Percentiles rank a stretch among this genome's conserved stretches.
phyloP scores from a whole-genome alignment of 2,797 vertebrate species.

The Bradypodion ventrale region DNA sequence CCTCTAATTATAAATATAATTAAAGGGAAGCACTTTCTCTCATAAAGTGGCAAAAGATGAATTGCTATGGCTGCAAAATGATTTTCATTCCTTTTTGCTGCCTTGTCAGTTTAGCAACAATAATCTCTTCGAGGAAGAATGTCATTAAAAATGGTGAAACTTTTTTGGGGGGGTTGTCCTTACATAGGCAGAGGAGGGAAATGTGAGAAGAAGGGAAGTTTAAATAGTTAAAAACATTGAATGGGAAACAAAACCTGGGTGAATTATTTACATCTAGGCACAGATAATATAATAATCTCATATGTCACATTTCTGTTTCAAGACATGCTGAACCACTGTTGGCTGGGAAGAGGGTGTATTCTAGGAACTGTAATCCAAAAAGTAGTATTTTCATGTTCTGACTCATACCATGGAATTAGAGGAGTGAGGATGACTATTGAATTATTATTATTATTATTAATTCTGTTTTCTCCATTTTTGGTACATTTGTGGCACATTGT shows the following conservation, averaged over 20 bases:
- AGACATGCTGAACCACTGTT: neutral
- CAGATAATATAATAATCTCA: neutral
- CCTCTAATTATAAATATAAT: slow-evolving; percentile 40
- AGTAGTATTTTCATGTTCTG: too few species aligned
- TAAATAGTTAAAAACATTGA: neutral
- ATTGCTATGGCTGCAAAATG: neutral
- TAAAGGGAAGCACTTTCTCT: slow-evolving; percentile 5
- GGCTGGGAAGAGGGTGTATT: neutral
- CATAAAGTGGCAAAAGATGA: slow-evolving; percentile 19
- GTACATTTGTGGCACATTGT: too few species aligned
- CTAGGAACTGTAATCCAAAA: neutral
- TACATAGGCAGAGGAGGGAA: neutral
- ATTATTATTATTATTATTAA: too few species aligned
- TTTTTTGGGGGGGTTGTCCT: neutral
- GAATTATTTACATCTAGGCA: neutral
- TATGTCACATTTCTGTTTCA: neutral
- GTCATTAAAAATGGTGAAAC: neutral
- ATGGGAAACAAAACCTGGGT: neutral
- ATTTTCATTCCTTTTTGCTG: slow-evolving; percentile 11
- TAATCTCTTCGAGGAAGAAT: neutral
- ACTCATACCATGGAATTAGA: too few species aligned
- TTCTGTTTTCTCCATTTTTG: too few species aligned
- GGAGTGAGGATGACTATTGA: too few species aligned
- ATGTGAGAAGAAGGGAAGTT: neutral
- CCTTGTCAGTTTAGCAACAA: slow-evolving; percentile 7